Conservation (phyloP, 2,113 vertebrate genomes). For the Globicephala melas region DNA sequence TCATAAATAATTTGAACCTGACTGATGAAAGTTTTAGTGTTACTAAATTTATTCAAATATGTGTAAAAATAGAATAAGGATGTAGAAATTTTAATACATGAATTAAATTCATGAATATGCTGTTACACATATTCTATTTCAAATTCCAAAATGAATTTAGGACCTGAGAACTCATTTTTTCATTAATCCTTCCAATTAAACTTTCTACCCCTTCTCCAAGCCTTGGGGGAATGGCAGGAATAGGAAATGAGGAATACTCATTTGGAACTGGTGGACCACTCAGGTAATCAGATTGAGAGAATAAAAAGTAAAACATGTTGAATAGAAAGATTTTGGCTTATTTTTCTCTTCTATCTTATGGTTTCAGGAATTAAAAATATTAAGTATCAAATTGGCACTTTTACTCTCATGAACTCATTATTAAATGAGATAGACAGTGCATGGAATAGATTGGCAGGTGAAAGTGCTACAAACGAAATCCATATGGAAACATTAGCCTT, state of each 20-base stretch:
- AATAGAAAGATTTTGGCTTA: background rate
- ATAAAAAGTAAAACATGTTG: background rate
- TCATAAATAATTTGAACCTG: conserved; percentile 31
- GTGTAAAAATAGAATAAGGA: conserved; percentile 21
- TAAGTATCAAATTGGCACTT: background rate
- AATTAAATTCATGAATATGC: conserved; percentile 43
- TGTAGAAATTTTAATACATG: conserved; percentile 20
- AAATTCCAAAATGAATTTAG: conserved; percentile 15
- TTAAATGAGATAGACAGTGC: background rate
- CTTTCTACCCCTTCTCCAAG: background rate
- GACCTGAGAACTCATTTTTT: conserved; percentile 6
- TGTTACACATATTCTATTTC: conserved; percentile 30
- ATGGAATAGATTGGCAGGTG: background rate
- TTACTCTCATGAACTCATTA: background rate
- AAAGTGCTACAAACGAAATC: background rate
- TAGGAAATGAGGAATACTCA: background rate
- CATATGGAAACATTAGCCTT: background rate
- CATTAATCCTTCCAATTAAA: background rate
- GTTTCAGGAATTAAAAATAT: background rate
- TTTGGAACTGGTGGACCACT: background rate
- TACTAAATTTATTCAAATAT: conserved; percentile 33
- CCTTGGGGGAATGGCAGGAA: background rate
- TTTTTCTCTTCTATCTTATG: background rate
- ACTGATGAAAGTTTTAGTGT: conserved; percentile 12
- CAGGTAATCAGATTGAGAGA: background rate